Conservation (phyloP, 2,888 invertebrate genomes). For the Noctua comes region DNA sequence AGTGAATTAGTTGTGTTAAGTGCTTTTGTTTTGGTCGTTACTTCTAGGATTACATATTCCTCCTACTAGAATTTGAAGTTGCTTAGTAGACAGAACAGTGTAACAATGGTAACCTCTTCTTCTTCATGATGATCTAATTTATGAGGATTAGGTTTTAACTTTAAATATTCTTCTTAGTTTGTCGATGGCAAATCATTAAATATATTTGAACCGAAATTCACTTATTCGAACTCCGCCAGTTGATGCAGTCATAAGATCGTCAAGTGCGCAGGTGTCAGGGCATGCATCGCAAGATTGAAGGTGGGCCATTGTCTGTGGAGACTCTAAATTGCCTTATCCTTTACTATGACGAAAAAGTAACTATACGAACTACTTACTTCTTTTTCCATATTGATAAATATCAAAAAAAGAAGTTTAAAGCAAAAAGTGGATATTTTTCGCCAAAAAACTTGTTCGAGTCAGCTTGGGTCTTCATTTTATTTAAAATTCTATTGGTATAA, state of each 20-base stretch:
- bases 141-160: not conserved
- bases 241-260: too few relatives aligned
- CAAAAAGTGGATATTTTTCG: not conserved
- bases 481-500: not conserved
- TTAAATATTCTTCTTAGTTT: not conserved
- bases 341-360: not conserved
- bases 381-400: not conserved
- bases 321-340: not conserved
- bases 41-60: not conserved
- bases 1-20: constrained; percentile 19
- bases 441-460: not conserved
- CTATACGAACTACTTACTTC: not conserved
- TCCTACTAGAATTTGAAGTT: not conserved
- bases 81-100: not conserved
- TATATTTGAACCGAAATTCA: not conserved
- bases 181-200: not conserved
- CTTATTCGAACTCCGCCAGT: not conserved
- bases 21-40: constrained; percentile 17
- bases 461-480: constrained; percentile 1
- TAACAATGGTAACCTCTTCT: not conserved
- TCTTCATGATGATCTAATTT: not conserved
- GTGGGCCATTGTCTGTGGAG: not conserved
- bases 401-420: not conserved
- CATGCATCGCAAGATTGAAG: too few relatives aligned
- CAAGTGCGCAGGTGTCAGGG: too few relatives aligned